Evolutionary conservation across 2,797 vertebrate genomes (phyloP), one percentile per base, ranked within the genome.

Genomic region (Alouatta caraya): DNA sequence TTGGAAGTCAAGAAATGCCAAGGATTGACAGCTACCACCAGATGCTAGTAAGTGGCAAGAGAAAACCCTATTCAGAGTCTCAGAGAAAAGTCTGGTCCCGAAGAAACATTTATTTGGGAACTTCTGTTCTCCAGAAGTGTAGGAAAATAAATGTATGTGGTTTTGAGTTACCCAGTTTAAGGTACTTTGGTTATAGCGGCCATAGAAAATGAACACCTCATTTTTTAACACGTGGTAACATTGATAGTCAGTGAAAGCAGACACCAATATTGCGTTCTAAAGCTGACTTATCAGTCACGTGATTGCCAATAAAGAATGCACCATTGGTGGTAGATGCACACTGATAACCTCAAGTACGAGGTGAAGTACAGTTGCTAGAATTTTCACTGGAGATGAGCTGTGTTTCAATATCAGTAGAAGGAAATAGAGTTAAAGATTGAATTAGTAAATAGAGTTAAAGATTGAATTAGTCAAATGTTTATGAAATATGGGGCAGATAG

Each of bases 81-180:
- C 75, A 44, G 37, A 15, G 37, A 57, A 57, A 83, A 79, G 1
- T 14, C 13, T n/a, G 22, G 11, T 19, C 26, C 42, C 6, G 0
- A 5, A 0, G 26, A 19, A 1, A 10, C 8, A 42, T 70, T 4
- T 4, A 57, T 13, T 61, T 39, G 46, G 19, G 14, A 9, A 50
- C 52, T 73, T 57, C 14, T 15, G 26, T 26, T 13, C 42, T 81
- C 12, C 42, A 26, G 5, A 48, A 48, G 8, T 46, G 12, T n/a
- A n/a, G 39, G 30, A 76, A 19, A 42, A 42, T 42, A 26, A 48
- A 44, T 8, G 5, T 19, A 42, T 24, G 80, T 33, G 59, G 2
- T 67, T 15, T 46, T 57, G 46, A 46, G 50, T 2, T 19, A 17
- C 24, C 48, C 24, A 28, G 11, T 33, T 81, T 80, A 30, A 42